Base-by-base conservation (phyloP, 2,797 vertebrate genomes). In the Alauda arvensis region DNA sequence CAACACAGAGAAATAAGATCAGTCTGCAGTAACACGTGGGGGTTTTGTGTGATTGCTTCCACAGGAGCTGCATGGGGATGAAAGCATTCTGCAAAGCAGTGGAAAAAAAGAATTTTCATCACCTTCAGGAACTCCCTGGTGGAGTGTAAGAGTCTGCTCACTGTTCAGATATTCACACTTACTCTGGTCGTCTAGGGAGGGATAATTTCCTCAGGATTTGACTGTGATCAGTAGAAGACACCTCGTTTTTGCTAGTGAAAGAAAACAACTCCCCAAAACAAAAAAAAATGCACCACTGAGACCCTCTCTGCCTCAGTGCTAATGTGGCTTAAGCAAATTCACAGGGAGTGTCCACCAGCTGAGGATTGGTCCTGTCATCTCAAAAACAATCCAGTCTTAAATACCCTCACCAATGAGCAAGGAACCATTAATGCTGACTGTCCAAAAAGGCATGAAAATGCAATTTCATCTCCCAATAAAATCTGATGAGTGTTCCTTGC, bases 11-110 rank as follows among this genome's bases (percentile, higher is more conserved):
- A 83, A 87, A 63, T 51, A 45, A 74, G 31, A 85, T 55, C 72
- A 63, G 12, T 39, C 49, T 87, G 63, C 75, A 78, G 39, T n/a
- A 61, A 60, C 70, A 70, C 0, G 1, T 24, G 18, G 12, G 19
- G 6, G 10, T 0, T 15, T 53, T 74, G 42, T 75, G 69, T 45
- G 60, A 29, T 76, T 68, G 24, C 67, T 87, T 88, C 77, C 51
- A 53, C 59, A 63, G 48, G 48, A 94, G 45, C 29, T 52, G 80
- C 37, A 39, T 1, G 4, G 34, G 52, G 83, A 91, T 87, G 84
- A 93, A 89, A 61, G 52, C 42, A 49, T 45, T 28, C 42, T 70
- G 61, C 83, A 83, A 91, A 96, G 83, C 65, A 42, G 24, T 55
- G 24, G 40, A 75, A 80, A 83, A 83, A 59, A 49, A 70, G 24